A percentile compares a stretch with the other conserved stretches of the same genome.
phyloP scores from a whole-genome alignment of 37 sponge, comb jelly and placozoan genomes.

The Bolinopsis microptera region DNA sequence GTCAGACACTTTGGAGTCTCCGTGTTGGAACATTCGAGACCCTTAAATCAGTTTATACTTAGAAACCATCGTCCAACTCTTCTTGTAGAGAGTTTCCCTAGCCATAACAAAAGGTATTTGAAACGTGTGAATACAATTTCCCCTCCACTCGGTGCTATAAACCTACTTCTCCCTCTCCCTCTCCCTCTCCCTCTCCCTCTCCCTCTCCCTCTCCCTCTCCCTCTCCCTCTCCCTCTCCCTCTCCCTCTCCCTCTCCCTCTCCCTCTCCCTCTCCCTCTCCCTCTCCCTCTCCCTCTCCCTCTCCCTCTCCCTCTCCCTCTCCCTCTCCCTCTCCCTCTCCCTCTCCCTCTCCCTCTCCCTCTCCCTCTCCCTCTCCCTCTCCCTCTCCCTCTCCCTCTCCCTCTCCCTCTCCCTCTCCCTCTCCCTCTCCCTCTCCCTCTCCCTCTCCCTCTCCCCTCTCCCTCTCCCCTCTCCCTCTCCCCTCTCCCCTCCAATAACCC shows the following conservation, averaged over 20 bases:
- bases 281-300: background rate
- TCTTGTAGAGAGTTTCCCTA: no score
- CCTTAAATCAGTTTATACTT: no score
- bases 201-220: background rate
- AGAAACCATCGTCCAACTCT: no score
- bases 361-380: background rate
- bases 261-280: background rate
- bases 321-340: background rate
- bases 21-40: no score
- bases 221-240: background rate
- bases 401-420: background rate
- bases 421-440: background rate
- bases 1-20: no score
- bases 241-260: background rate
- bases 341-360: background rate
- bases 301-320: background rate
- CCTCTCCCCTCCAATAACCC: conserved; percentile 41
- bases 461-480: background rate
- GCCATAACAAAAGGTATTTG: no score
- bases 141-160: no score
- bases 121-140: no score
- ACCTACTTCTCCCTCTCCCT: no score
- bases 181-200: background rate
- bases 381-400: background rate
- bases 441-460: conserved; percentile 12